Evolutionary conservation across 2,113 vertebrate species (phyloP), one percentile per base, ranked within the genome.

Genomic region (Datnioides undecimradiatus): DNA sequence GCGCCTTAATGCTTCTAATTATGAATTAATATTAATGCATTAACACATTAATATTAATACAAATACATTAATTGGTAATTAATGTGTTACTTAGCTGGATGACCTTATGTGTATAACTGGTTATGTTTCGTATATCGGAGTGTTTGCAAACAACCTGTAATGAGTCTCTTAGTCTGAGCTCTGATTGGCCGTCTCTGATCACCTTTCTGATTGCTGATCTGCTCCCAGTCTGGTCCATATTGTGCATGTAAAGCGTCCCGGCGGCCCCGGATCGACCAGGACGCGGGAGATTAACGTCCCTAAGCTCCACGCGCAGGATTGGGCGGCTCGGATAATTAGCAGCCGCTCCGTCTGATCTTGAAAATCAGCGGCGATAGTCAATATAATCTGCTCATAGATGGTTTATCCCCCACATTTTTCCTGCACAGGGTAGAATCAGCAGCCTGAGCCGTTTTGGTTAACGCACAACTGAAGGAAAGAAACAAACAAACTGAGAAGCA

Each of bases 61-160:
- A 54, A 49, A 46, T 73, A 19, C 38, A 85, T 88, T 79, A 73
- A 89, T 76, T 65, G 46, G 48, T 82, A 70, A 73, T 82, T 72
- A 84, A 78, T 75, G 76, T 63, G 67, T 74, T 58, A 46, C 57
- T 86, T 83, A 45, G 73, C 74, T 21, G 81, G 45, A 79, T 86
- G 76, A 77, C 70, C 86, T 25, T 14, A 45, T 34, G 38, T 31
- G 59, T 54, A 9, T 45, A 80, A 79, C 69, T 57, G 67, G 10
- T 55, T 84, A 33, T 46, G 62, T 70, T 74, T 85, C 33, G 73
- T 69, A 11, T 52, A 38, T 59, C 19, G 59, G 33, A 33, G 36
- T 64, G 66, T 79, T 87, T 78, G 43, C 77, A 85, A 87, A 87
- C 82, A 80, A 62, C 48, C 66, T 80, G 65, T 74, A 41, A 75